Evolutionary conservation across 2,888 invertebrate species (phyloP).

Genomic region (Merodon equestris): DNA sequence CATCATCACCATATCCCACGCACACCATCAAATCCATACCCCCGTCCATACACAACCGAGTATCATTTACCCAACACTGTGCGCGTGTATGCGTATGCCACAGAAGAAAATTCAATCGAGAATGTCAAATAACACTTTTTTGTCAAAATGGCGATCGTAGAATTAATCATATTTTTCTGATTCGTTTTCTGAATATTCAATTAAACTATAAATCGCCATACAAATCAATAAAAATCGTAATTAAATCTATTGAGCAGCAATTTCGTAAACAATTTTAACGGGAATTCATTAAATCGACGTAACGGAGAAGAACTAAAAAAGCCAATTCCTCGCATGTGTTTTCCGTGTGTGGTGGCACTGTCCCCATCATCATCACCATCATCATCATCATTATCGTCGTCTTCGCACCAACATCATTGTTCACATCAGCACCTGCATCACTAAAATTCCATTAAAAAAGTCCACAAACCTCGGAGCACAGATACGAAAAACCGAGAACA

Average conservation of each 20-base stretch:
- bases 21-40: neutral
- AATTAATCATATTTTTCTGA: constrained; percentile 65
- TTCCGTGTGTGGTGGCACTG: constrained; percentile 67
- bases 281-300: constrained; percentile 14
- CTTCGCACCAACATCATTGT: constrained; percentile 48
- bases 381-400: constrained; percentile 38
- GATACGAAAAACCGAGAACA: constrained; percentile 15
- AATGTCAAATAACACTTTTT: constrained; percentile 69
- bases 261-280: constrained; percentile 31
- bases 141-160: constrained; percentile 71
- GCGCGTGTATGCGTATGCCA: constrained; percentile 32
- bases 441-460: constrained; percentile 11
- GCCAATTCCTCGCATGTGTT: constrained; percentile 64
- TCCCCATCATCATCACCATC: constrained; percentile 57
- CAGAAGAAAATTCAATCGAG: constrained; percentile 65
- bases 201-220: constrained; percentile 59
- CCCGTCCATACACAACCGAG: constrained; percentile 45
- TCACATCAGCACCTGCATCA: constrained; percentile 30
- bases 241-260: constrained; percentile 36
- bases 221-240: constrained; percentile 48
- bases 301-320: constrained; percentile 37
- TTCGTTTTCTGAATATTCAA: constrained; percentile 55
- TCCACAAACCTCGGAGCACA: constrained; percentile 12
- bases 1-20: constrained; percentile 56
- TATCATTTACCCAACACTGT: constrained; percentile 57